Base-by-base conservation (phyloP, 2,797 vertebrate species). In the Esox masquinongy region DNA sequence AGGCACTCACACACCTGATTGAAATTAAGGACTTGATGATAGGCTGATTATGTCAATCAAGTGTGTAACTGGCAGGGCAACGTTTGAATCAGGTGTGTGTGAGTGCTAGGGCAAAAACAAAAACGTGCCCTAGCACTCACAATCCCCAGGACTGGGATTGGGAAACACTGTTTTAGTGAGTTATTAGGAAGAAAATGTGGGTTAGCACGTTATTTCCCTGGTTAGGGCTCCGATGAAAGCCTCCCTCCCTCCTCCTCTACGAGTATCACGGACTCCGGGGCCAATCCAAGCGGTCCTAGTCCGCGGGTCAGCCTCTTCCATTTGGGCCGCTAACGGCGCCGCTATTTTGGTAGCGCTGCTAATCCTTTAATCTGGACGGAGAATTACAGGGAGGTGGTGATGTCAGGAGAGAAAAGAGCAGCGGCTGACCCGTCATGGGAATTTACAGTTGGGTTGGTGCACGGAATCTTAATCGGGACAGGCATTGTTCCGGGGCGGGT, bases 401-500 rank as follows among this genome's bases (percentile, higher is more conserved):
- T 92, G 92, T 91, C 91, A 92, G 89, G 90, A 89, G 86, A 90
- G 90, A 91, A 92, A 91, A 91, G 86, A 89, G 86, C 84, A 77
- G 78, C 29, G 86, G 86, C 81, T 85, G 77, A 87, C 86, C 89
- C 86, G 84, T 93, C 90, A 93, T 93, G 92, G 91, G 90, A 93
- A 85, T 94, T 94, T 93, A 92, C 92, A 94, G 93, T 92, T 83
- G 91, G 88, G 78, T 93, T 92, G 92, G 77, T 89, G 85, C 81
- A 77, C 89, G 93, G 94, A 94, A 94, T 94, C 92, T 91, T 92
- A 93, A 92, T 92, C 81, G 80, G 82, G 63, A 50, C 79, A 36
- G 66, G 84, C 85, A 88, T 94, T 94, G 93, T 94, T 90, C 79
- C 29, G 43, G 78, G 81, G 77, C 80, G 83, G 87, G 88, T 90